Conservation (phyloP, 2,797 vertebrate genomes). For the Sebastes reedi region DNA sequence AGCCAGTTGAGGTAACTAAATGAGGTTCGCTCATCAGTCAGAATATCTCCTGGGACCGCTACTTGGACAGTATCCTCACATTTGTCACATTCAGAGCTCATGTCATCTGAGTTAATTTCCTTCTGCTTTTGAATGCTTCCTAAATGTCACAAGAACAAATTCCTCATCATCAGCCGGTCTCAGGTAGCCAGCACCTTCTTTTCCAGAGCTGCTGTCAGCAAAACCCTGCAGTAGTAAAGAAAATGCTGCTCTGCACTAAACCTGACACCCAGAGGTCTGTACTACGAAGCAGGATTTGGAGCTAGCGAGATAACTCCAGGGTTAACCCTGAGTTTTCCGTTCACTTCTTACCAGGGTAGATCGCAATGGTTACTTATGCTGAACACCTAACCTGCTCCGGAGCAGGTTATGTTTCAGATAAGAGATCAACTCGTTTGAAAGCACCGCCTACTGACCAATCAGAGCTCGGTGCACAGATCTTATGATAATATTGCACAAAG, state of each 20-base stretch:
- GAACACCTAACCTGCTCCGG: no score
- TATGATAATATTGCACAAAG: no score
- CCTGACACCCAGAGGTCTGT: neutral
- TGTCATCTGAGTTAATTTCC: neutral
- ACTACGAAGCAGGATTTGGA: neutral
- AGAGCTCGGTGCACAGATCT: no score
- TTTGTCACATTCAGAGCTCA: neutral
- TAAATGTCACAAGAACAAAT: neutral
- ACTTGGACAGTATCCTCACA: neutral
- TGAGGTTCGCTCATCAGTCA: neutral
- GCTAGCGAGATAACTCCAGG: no score
- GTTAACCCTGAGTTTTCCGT: no score
- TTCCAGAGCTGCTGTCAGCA: neutral
- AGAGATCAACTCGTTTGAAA: no score
- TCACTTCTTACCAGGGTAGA: no score
- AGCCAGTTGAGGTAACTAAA: neutral
- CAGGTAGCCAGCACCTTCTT: neutral
- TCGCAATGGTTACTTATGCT: no score
- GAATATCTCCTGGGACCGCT: neutral
- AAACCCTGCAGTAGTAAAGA: neutral
- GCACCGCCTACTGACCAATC: no score
- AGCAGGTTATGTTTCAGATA: no score
- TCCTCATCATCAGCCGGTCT: neutral
- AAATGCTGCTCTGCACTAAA: neutral
- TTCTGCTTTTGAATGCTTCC: neutral